Percentiles rank a stretch among this genome's conserved stretches.
phyloP scores from a whole-genome alignment of 1,140 invertebrate genomes.

The Brachionus paranguensis region DNA sequence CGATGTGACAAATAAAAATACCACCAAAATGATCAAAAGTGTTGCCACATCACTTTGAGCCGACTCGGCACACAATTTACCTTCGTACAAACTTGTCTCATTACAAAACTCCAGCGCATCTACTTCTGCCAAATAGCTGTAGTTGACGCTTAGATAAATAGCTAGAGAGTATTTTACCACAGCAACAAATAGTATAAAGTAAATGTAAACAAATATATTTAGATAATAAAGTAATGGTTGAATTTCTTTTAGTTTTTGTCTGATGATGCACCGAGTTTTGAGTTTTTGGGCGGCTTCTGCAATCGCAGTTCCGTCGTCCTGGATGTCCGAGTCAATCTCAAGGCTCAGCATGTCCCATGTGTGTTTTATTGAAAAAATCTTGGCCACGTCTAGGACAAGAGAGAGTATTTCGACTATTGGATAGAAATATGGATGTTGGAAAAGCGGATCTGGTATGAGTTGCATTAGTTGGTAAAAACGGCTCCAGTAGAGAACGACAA shows the following conservation, averaged over 20 bases:
- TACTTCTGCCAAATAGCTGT: background rate
- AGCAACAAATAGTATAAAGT: background rate
- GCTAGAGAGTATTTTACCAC: background rate
- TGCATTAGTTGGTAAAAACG: background rate
- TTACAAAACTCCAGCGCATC: background rate
- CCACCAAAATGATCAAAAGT: background rate
- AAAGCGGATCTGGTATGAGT: background rate
- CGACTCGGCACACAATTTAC: background rate
- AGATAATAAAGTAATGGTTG: background rate
- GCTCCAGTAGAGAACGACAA: background rate
- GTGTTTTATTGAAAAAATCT: background rate
- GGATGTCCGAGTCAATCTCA: background rate
- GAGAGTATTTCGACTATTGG: background rate
- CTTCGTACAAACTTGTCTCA: background rate
- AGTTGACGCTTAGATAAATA: background rate
- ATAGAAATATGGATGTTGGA: background rate
- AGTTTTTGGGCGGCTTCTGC: background rate
- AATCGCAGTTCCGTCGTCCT: background rate
- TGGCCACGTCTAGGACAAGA: background rate
- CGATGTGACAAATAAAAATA: background rate
- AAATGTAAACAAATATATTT: background rate
- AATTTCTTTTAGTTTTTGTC: background rate
- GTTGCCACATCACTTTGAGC: background rate
- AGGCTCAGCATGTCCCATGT: background rate
- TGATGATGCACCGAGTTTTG: background rate